Conservation (phyloP, 2,888 invertebrate species). For the Hymenopus coronatus region DNA sequence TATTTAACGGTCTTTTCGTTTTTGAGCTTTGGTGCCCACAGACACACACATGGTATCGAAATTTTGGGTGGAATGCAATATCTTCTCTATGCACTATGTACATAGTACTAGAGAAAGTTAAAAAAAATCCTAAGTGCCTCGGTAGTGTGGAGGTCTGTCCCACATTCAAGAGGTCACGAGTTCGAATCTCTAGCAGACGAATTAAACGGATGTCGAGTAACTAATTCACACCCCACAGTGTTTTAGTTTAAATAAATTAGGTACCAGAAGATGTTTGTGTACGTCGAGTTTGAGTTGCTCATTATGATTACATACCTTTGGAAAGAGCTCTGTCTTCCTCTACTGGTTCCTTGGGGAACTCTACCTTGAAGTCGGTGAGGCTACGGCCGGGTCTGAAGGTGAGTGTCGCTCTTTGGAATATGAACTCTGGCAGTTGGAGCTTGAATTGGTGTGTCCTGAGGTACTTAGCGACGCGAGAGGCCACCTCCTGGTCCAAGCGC, state of each 20-base stretch:
- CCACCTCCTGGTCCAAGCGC: slow-evolving; percentile 68
- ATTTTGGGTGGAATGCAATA: too few species aligned
- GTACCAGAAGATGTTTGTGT: neutral
- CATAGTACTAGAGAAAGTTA: too few species aligned
- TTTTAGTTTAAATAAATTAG: slow-evolving; percentile 33
- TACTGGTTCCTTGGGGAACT: slow-evolving; percentile 41
- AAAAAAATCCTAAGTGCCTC: too few species aligned
- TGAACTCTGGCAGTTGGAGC: slow-evolving; percentile 67
- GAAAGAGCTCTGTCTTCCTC: slow-evolving; percentile 35
- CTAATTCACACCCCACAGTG: too few species aligned
- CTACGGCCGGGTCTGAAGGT: slow-evolving; percentile 42
- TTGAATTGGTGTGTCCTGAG: slow-evolving; percentile 72
- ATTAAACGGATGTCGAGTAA: too few species aligned
- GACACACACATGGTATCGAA: too few species aligned
- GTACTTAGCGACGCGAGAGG: slow-evolving; percentile 67
- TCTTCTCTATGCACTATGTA: too few species aligned
- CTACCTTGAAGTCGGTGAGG: slow-evolving; percentile 47
- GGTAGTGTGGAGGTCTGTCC: too few species aligned
- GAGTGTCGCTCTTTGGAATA: slow-evolving; percentile 64
- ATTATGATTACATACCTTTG: slow-evolving; percentile 33
- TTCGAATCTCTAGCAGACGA: too few species aligned
- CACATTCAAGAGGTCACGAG: too few species aligned
- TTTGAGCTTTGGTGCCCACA: too few species aligned
- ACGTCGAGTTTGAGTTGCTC: neutral
- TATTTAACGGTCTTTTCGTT: too few species aligned